A percentile compares a stretch with the other conserved stretches of the same genome.
These are phyloP conservation scores for Luscinia megarhynchos DNA, from an alignment of 2,797 vertebrate genomes.

Conservation along the genomic window DNA sequence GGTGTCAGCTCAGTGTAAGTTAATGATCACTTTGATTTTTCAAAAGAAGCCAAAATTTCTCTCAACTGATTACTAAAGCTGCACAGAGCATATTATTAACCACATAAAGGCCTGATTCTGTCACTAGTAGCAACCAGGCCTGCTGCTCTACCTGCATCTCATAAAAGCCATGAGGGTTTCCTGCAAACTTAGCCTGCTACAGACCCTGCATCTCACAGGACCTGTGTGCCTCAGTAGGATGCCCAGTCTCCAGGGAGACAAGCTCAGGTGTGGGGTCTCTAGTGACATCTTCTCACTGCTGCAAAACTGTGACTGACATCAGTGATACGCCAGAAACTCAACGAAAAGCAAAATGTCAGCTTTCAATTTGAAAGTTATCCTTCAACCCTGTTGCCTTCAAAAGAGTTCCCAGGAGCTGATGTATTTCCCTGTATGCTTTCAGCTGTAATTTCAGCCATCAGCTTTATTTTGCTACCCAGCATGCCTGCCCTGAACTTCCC, in stretches of 20 bases:
- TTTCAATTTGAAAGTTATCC: not conserved
- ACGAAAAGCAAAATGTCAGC: not conserved
- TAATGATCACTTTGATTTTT: constrained; percentile 23
- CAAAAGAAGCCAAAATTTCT: not conserved
- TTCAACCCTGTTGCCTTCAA: not conserved
- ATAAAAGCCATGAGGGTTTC: not conserved
- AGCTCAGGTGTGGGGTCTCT: not conserved
- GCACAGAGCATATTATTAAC: not conserved
- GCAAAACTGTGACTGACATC: not conserved
- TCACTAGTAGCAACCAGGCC: not conserved
- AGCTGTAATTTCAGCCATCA: not conserved
- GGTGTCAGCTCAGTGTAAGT: constrained; percentile 9
- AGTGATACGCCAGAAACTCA: not conserved
- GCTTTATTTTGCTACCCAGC: not conserved
- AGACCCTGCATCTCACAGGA: not conserved
- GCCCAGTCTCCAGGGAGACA: not conserved
- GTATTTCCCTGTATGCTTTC: not conserved
- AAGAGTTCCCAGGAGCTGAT: not conserved
- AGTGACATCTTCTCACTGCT: not conserved
- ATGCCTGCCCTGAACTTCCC: not conserved
- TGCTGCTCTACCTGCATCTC: not conserved
- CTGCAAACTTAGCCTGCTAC: not conserved
- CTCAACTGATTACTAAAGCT: not conserved
- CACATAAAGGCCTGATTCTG: not conserved
- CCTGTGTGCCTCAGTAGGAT: not conserved